Conservation (phyloP, 2,113 vertebrate species). For the Microcebus lehilahytsara region DNA sequence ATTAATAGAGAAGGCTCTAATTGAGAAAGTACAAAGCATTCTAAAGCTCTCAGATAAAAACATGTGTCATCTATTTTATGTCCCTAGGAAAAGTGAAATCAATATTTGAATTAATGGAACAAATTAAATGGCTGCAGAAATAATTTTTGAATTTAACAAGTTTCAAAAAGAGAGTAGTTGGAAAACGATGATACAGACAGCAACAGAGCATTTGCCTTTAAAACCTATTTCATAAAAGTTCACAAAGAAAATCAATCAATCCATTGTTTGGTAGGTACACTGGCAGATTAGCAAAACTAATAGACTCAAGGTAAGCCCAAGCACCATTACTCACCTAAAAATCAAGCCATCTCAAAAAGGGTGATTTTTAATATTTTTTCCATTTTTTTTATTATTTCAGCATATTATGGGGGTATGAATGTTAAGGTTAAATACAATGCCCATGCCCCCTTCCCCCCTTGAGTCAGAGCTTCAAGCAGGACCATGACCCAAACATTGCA, state of each 20-base stretch:
- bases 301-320: background rate
- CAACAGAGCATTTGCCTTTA: conserved; percentile 43
- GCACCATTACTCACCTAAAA: conserved; percentile 5
- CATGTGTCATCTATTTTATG: conserved; percentile 63
- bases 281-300: conserved; percentile 47
- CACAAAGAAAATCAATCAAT: conserved; percentile 33
- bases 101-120: conserved; percentile 68
- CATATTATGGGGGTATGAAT: too few relatives aligned
- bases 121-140: conserved; percentile 60
- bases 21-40: conserved; percentile 64
- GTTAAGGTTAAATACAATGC: too few relatives aligned
- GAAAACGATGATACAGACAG: conserved; percentile 41
- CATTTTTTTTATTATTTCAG: too few relatives aligned
- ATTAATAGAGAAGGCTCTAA: conserved; percentile 66
- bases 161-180: conserved; percentile 50
- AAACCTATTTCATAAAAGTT: conserved; percentile 58
- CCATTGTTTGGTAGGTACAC: background rate
- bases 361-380: background rate
- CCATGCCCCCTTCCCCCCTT: too few relatives aligned
- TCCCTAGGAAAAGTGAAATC: conserved; percentile 62
- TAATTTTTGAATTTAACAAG: conserved; percentile 61
- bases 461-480: too few relatives aligned
- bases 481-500: too few relatives aligned
- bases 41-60: conserved; percentile 68
- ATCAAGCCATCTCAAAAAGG: conserved; percentile 36